Conservation (phyloP, 2,797 vertebrate species). For the Cynopterus sphinx region DNA sequence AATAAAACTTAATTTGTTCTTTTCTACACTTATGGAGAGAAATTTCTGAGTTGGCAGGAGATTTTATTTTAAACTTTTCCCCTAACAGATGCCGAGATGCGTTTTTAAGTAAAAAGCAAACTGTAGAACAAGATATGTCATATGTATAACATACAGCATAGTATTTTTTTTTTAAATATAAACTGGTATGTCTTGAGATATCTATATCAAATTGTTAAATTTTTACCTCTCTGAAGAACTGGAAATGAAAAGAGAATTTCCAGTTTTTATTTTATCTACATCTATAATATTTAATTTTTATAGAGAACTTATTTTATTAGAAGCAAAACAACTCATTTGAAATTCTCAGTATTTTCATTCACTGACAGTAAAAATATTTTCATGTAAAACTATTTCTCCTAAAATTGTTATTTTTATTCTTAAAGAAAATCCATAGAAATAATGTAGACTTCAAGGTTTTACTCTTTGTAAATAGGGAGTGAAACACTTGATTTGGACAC, state of each 20-base stretch:
- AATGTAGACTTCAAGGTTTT: background rate
- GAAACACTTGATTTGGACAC: background rate
- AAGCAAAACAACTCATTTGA: constrained; percentile 14
- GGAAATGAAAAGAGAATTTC: background rate
- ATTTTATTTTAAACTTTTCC: constrained; percentile 17
- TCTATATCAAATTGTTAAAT: background rate
- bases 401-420: background rate
- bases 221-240: background rate
- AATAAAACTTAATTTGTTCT: background rate
- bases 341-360: background rate
- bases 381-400: constrained; percentile 14
- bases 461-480: background rate
- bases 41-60: background rate
- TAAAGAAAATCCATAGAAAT: constrained; percentile 7
- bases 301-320: background rate
- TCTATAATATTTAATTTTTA: background rate
- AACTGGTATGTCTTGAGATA: background rate
- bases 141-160: background rate
- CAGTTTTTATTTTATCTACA: constrained; percentile 8
- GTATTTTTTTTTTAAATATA: background rate
- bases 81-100: background rate
- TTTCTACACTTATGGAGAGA: background rate
- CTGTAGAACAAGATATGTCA: background rate
- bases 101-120: constrained; percentile 47
- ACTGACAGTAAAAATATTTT: background rate